Evolutionary conservation across 2,888 invertebrate species (phyloP), one percentile per base, ranked within the genome.

Genomic region (Pseudeuparius sepicola): DNA sequence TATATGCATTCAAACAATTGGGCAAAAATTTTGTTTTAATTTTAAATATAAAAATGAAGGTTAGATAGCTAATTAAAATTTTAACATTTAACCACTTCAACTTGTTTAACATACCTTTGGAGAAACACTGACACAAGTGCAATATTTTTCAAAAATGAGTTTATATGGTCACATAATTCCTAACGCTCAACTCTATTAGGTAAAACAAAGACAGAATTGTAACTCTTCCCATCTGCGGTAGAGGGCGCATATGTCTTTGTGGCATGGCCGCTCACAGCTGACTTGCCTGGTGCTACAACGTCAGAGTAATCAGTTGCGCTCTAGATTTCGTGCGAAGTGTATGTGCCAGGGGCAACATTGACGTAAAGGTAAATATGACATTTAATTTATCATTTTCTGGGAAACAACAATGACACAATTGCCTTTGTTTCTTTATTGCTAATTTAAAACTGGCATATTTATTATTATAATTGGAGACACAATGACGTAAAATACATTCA

Each of bases 281-380:
- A 10, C 25, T 25, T 4, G 9, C 10, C 25, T 25, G 4, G 10
- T 25, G 10, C 25, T 25, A 25, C 25, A 25, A 25, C 25, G 25
- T 10, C 25, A 25, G 25, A 25, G 6, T 10, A 25, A 10, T 25
- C n/a, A 25, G 25, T 25, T 25, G 25, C 25, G 25, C 25, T 12
- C 10, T 6, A 14, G 12, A 6, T n/a, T 6, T 10, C 25, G 25
- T 25, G 10, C 7, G 3, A 6, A 25, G 25, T 25, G 25, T 10
- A 13, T 25, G 25, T 25, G 7, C 6, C 13, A 7, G 25, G 25
- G 14, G 13, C 25, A 6, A 25, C 25, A 25, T 25, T 25, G 25
- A 25, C 25, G 25, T 25, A 25, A 3, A 25, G 25, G 25, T 25
- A 25, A 10, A 25, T 25, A 25, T 25, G 25, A 10, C n/a, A 25